phyloP scores from a whole-genome alignment of 1,140 invertebrate genomes.

The Coelopa frigida region DNA sequence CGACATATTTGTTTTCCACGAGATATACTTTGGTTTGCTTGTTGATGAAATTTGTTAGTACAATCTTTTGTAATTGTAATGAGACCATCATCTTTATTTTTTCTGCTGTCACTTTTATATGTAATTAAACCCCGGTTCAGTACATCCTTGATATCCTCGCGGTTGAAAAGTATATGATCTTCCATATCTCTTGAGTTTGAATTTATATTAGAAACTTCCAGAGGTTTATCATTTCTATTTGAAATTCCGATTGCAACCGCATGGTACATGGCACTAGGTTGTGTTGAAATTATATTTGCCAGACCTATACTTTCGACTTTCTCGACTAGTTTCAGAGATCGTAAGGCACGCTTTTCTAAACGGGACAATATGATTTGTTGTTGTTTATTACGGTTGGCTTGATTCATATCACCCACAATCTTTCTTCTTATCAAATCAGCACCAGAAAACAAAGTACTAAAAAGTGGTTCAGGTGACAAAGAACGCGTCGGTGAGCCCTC shows the following conservation, averaged over 20 bases:
- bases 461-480: slow-evolving; percentile 52
- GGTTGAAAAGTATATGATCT: slow-evolving; percentile 37
- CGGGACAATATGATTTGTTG: slow-evolving; percentile 45
- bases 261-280: slow-evolving; percentile 39
- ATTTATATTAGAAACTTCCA: too few species aligned
- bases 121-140: slow-evolving; percentile 28
- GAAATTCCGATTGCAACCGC: slow-evolving; percentile 28
- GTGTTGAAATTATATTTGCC: slow-evolving; percentile 57
- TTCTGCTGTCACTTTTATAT: neutral
- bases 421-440: slow-evolving; percentile 68
- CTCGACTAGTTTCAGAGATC: slow-evolving; percentile 54
- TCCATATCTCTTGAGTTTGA: too few species aligned
- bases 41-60: too few species aligned
- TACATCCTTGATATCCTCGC: slow-evolving; percentile 38
- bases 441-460: slow-evolving; percentile 61
- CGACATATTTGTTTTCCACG: too few species aligned
- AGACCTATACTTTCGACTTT: slow-evolving; percentile 63
- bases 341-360: slow-evolving; percentile 47
- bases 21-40: too few species aligned
- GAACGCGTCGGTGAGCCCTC: slow-evolving; percentile 51
- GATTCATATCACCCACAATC: slow-evolving; percentile 47
- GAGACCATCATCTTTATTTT: neutral
- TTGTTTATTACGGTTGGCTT: slow-evolving; percentile 45
- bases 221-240: too few species aligned
- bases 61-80: too few species aligned